A percentile compares a stretch with the other conserved stretches of the same genome.
These are phyloP conservation scores for Elephantulus edwardii DNA, from an alignment of 2,113 vertebrate genomes.

Conservation along the genomic window DNA sequence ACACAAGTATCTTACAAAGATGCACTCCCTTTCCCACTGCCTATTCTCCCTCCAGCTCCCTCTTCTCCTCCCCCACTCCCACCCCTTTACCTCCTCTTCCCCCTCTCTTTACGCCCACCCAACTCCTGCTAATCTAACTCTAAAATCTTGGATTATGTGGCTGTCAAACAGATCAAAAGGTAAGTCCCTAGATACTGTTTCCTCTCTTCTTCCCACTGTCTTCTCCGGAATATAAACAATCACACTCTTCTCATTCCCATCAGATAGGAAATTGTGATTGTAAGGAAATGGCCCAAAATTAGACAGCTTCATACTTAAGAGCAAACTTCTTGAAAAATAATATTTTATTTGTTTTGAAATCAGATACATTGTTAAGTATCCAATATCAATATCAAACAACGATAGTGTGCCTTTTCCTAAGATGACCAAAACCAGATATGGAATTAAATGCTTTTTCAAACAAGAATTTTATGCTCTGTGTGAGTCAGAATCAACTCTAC, in stretches of 20 bases:
- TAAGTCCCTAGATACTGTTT: constrained; percentile 9
- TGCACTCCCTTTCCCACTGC: too few species aligned
- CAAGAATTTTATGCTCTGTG: constrained; percentile 41
- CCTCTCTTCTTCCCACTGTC: constrained; percentile 66
- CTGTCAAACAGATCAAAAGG: constrained; percentile 21
- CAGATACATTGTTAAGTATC: constrained; percentile 39
- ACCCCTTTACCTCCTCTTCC: too few species aligned
- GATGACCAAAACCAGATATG: background rate
- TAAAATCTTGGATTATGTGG: background rate
- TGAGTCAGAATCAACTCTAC: background rate
- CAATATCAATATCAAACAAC: constrained; percentile 47
- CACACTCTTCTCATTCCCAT: constrained; percentile 54
- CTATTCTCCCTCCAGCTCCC: too few species aligned
- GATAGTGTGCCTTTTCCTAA: constrained; percentile 43
- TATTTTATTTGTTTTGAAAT: constrained; percentile 68
- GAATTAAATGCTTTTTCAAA: constrained; percentile 47
- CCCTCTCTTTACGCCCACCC: too few species aligned
- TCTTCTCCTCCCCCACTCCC: too few species aligned
- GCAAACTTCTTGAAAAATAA: constrained; percentile 46
- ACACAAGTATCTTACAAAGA: too few species aligned
- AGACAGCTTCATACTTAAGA: constrained; percentile 51
- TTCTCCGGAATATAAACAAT: constrained; percentile 60
- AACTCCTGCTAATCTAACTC: background rate
- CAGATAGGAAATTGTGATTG: constrained; percentile 67
- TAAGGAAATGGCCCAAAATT: constrained; percentile 68